phyloP scores from a whole-genome alignment of 1,140 invertebrate species.

The Pemphigus obesinymphae region DNA sequence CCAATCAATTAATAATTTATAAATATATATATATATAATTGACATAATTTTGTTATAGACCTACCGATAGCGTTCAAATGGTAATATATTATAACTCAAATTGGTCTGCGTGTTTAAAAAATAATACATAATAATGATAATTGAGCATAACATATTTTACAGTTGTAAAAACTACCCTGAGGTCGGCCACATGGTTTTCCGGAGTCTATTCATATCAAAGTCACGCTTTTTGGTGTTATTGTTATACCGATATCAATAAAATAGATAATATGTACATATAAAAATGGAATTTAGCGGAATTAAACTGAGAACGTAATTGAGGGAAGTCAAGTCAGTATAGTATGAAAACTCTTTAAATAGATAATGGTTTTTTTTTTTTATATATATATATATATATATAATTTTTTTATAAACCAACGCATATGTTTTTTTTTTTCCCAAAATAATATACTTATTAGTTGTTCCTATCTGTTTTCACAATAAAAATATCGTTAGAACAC shows the following conservation, averaged over 20 bases:
- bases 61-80: background rate
- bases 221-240: constrained; percentile 41
- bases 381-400: no score
- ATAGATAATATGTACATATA: background rate
- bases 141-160: background rate
- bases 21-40: background rate
- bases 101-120: constrained; percentile 31
- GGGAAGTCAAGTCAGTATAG: background rate
- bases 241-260: constrained; percentile 31
- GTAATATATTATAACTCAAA: background rate
- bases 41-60: background rate
- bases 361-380: constrained; percentile 2
- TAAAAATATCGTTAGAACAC: background rate
- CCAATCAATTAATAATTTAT: background rate
- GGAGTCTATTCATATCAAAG: constrained; percentile 26
- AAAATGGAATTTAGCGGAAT: constrained; percentile 5
- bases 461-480: background rate
- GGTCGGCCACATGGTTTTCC: constrained; percentile 34
- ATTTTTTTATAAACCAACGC: background rate
- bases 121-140: background rate
- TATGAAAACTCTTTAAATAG: background rate
- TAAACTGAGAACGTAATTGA: constrained; percentile 29
- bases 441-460: background rate
- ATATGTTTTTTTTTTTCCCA: background rate
- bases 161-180: constrained; percentile 13